Evolutionary conservation across 2,888 invertebrate species (phyloP).

Genomic region (Petrolisthes cinctipes): DNA sequence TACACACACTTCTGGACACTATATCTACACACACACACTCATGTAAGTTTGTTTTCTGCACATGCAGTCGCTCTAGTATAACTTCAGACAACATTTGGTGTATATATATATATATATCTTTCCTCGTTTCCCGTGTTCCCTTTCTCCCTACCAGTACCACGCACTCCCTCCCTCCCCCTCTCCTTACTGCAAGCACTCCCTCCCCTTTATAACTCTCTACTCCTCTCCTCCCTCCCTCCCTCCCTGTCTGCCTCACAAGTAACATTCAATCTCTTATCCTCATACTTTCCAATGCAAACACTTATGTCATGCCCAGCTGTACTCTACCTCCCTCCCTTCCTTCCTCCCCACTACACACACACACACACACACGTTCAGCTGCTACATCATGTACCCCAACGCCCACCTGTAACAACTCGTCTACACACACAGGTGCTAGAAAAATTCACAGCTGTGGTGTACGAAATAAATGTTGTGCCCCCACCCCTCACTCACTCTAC

Average conservation of each 20-base stretch:
- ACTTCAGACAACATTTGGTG: too few species aligned
- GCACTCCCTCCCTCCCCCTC: background rate
- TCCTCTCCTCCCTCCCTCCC: background rate
- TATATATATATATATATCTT: background rate
- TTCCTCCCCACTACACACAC: background rate
- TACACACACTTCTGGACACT: too few species aligned
- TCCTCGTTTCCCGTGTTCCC: background rate
- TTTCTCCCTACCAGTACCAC: background rate
- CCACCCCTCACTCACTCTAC: too few species aligned
- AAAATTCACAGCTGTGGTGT: too few species aligned
- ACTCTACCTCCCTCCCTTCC: background rate
- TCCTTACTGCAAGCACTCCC: background rate
- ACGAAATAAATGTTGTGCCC: too few species aligned
- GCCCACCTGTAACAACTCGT: background rate
- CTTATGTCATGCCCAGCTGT: background rate
- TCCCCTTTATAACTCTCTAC: background rate
- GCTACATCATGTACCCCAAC: background rate
- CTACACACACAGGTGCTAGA: too few species aligned
- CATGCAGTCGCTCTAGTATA: too few species aligned
- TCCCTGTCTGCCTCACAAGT: background rate
- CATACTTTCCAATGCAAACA: background rate
- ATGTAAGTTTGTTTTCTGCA: too few species aligned
- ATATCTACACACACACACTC: too few species aligned
- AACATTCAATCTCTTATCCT: background rate
- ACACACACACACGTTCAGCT: background rate